Evolutionary conservation across 2,797 vertebrate genomes (phyloP).

Genomic region (Cirrhinus molitorella): DNA sequence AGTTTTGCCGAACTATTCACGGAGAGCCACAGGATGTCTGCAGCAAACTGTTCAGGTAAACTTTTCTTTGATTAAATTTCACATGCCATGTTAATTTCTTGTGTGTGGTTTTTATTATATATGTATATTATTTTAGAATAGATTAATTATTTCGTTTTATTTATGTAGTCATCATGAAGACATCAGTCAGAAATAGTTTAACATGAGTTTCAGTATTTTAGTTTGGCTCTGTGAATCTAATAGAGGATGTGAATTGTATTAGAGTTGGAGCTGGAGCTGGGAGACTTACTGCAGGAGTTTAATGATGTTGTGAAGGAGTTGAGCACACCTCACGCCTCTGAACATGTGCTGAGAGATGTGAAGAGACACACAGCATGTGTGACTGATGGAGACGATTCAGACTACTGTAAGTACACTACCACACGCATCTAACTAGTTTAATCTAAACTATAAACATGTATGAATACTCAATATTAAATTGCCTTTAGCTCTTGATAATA

Average conservation of each 20-base stretch:
- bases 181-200: too few species aligned
- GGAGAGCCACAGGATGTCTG: constrained; percentile 67
- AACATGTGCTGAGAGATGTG: constrained; percentile 67
- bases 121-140: too few species aligned
- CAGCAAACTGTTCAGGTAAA: constrained; percentile 72
- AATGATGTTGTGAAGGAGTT: constrained; percentile 79
- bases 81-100: neutral
- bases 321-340: constrained; percentile 65
- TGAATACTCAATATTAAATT: neutral
- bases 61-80: constrained; percentile 1
- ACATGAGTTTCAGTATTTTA: neutral
- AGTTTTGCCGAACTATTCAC: neutral
- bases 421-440: neutral
- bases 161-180: neutral
- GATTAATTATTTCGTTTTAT: too few species aligned
- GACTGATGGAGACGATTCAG: constrained; percentile 73
- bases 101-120: neutral
- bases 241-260: constrained; percentile 1
- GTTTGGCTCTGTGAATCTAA: neutral
- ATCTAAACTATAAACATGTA: neutral
- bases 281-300: constrained; percentile 81
- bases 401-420: constrained; percentile 72
- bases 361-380: constrained; percentile 64
- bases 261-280: constrained; percentile 78
- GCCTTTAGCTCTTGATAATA: neutral